Conservation (phyloP, 2,888 invertebrate genomes). For the Agriopis aurantiaria region DNA sequence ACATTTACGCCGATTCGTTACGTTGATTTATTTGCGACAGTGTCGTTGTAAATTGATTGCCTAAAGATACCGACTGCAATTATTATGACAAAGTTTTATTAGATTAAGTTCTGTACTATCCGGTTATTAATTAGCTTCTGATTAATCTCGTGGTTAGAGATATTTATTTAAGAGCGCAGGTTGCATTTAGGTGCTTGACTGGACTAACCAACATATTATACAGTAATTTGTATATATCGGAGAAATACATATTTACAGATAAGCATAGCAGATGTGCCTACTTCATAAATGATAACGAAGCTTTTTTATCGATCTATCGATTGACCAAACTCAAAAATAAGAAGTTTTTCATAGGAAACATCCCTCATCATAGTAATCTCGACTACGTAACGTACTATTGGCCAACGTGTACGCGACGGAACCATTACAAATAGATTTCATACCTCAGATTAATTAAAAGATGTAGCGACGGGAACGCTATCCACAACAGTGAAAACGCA, state of each 20-base stretch:
- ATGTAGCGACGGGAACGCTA: conserved; percentile 64
- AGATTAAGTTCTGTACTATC: conserved; percentile 37
- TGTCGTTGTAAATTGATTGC: conserved; percentile 44
- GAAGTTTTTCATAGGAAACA: neutral
- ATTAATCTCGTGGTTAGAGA: conserved; percentile 11
- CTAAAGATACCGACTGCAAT: conserved; percentile 41
- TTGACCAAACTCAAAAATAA: neutral
- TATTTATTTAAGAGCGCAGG: neutral
- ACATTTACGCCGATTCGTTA: conserved; percentile 43
- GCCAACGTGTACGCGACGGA: conserved; percentile 65
- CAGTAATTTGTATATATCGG: too few relatives aligned
- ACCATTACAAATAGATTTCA: conserved; percentile 48
- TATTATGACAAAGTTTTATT: conserved; percentile 43
- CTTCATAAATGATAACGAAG: too few relatives aligned
- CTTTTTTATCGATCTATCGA: neutral
- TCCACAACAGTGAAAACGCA: conserved; percentile 75
- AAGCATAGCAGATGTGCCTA: too few relatives aligned
- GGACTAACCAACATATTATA: too few relatives aligned
- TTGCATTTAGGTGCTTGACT: neutral
- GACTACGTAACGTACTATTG: conserved; percentile 55
- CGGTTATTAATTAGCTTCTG: conserved; percentile 24
- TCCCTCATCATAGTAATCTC: too few relatives aligned
- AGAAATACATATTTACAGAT: too few relatives aligned
- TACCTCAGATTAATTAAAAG: conserved; percentile 82
- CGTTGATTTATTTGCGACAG: conserved; percentile 45